Conservation (phyloP, 2,797 vertebrate genomes). For the Calcarius lapponicus region DNA sequence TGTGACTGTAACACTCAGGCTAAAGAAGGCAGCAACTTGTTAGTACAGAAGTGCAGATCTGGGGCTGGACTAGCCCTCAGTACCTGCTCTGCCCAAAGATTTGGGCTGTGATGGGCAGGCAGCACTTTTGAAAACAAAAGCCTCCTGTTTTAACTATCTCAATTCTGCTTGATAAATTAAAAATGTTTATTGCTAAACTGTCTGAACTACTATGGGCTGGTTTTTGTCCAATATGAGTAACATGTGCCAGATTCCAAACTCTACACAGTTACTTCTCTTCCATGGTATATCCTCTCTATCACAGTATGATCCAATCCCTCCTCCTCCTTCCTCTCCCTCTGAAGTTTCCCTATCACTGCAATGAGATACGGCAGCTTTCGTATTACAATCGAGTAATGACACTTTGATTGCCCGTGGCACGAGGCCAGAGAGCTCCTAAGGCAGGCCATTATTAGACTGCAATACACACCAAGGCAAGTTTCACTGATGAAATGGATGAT, state of each 20-base stretch:
- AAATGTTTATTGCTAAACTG: not conserved
- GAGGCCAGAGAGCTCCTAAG: constrained; percentile 29
- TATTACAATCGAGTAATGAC: not conserved
- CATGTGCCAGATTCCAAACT: not conserved
- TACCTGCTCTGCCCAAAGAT: not conserved
- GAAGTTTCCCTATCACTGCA: not conserved
- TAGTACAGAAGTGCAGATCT: not conserved
- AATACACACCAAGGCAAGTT: not conserved
- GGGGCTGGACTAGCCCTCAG: not conserved
- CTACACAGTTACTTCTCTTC: not conserved
- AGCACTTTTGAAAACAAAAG: not conserved
- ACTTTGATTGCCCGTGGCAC: constrained; percentile 2
- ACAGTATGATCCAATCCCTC: not conserved
- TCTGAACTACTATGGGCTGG: not conserved
- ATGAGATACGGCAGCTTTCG: not conserved
- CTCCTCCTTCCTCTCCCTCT: not conserved
- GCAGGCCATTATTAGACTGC: not conserved
- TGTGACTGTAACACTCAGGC: not conserved
- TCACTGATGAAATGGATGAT: not conserved
- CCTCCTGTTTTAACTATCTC: not conserved
- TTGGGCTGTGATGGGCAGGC: not conserved
- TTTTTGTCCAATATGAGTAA: not conserved
- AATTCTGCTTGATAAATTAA: not conserved
- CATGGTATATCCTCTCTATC: not conserved
- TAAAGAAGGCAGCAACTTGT: not conserved